Evolutionary conservation across 2,113 vertebrate species (phyloP), one percentile per base, ranked within the genome.

Genomic region (Grammomys surdaster): DNA sequence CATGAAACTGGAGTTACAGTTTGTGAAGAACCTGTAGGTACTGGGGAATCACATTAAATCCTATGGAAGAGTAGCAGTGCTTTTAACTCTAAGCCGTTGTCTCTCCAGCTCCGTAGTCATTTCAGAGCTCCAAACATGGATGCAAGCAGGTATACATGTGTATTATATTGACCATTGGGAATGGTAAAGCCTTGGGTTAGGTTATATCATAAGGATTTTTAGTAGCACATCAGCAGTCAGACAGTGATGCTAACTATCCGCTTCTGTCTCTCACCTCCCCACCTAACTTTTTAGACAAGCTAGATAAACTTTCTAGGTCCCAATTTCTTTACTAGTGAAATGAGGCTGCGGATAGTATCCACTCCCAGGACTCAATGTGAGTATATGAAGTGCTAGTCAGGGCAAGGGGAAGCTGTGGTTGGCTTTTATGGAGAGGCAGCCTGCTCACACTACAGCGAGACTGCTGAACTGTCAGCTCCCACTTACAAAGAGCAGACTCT

Each of bases 231-330:
- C 73, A 48, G 48, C 40, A 33, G 69, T 46, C 19, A 19, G 51
- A 63, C 26, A 6, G 10, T 14, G n/a, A 22, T 78, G 28, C 51
- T 94, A 48, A 40, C 20, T 9, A 70, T 73, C 46, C 17, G 48
- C 5, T 95, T 93, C 43, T 56, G 17, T 58, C 67, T 40, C 72
- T 93, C 48, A 46, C 9, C 43, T 56, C 2, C 8, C 22, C 20
- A 43, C 33, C 69, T 93, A 94, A 91, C 56, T 36, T 67, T 54
- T 67, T 54, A 36, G 69, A 69, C 63, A 54, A 54, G 22, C 72
- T 90, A 86, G 91, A 33, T 46, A 87, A 77, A 22, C n/a, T 78
- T 87, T 87, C 13, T 43, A 46, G 43, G 48, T 94, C 56, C 94
- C 91, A 36, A 51, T 94, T 95, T 96, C 33, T 51, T 84, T 75